These are phyloP conservation scores for Saccopteryx bilineata DNA, from an alignment of 2,113 vertebrate species.

Conservation along the genomic window DNA sequence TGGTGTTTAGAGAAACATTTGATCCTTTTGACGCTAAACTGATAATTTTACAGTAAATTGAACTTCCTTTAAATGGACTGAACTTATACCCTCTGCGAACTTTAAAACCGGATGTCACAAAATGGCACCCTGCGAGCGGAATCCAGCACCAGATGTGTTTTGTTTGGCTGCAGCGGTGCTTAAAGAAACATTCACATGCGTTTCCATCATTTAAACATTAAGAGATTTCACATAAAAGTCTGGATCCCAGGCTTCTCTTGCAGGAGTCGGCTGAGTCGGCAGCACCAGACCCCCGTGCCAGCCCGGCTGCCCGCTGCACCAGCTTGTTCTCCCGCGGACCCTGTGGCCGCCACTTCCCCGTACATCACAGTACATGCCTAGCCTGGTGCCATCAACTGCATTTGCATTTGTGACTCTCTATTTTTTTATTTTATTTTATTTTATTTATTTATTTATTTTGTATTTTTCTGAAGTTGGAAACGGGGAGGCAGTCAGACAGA, in stretches of 20 bases:
- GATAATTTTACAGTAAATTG: not conserved
- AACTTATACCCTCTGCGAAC: not conserved
- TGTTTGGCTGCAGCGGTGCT: not conserved
- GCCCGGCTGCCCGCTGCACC: rapidly evolving
- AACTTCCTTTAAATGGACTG: not conserved
- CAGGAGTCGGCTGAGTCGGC: not conserved
- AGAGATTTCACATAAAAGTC: not conserved
- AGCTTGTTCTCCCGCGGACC: rapidly evolving
- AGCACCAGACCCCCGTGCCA: not conserved
- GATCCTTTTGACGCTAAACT: not conserved
- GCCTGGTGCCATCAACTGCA: rapidly evolving
- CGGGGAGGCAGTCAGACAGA: too few species aligned
- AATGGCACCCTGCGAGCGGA: not conserved
- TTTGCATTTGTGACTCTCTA: not conserved
- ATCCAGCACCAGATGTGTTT: not conserved
- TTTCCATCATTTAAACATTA: not conserved
- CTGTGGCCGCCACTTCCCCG: not conserved
- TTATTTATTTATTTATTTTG: too few species aligned
- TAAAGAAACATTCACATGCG: not conserved
- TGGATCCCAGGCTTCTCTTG: not conserved
- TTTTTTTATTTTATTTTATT: not conserved
- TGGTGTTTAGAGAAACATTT: not conserved
- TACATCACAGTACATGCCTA: too few species aligned
- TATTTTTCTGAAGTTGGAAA: too few species aligned
- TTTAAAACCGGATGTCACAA: not conserved